Evolutionary conservation across 1,140 invertebrate species (phyloP), one percentile per base, ranked within the genome.

Genomic region (Drusus annulatus): DNA sequence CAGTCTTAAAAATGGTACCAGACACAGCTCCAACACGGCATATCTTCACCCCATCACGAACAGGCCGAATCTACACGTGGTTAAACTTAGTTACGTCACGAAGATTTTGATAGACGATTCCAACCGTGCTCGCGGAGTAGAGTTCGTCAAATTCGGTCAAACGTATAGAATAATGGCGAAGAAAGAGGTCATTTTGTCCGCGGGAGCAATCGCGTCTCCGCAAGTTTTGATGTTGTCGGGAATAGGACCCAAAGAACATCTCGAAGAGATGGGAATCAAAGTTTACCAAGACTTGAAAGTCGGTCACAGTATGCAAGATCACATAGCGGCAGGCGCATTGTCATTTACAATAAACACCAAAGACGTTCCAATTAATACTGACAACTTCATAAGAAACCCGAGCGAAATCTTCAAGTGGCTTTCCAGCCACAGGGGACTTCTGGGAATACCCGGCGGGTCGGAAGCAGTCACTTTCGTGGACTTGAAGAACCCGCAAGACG

Each of bases 401-500:
- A 65, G 21, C 15, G 13, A 88, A 87, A 78, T 94, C 86, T 86
- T 86, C 89, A 73, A 87, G 84, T 90, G 88, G 88, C 88, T 90
- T 87, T 76, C 76, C 80, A 85, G 83, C n/a, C 85, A 90, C 19
- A 91, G 90, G 80, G 88, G 89, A 76, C 95, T 95, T 0, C 84
- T 95, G 17, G 93, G 95, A 0, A 90, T 95, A 5, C 92, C 95
- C 0, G 96, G 96, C 15, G 95, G 94, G 0, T 94, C 93, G 75
- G 96, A 97, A 87, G 94, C 93, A 0, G 85, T 96, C 0, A 92
- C 93, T 4, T 97, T 96, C 84, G 88, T 94, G 81, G 92, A 96
- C 81, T 89, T 94, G 8, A 92, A 94, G 81, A 90, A 93, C 82
- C 92, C 92, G 50, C 87, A 91, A 3, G 90, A 92, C 56, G 86